phyloP scores from a whole-genome alignment of 2,113 vertebrate genomes.

The Mionectes macconnelli region DNA sequence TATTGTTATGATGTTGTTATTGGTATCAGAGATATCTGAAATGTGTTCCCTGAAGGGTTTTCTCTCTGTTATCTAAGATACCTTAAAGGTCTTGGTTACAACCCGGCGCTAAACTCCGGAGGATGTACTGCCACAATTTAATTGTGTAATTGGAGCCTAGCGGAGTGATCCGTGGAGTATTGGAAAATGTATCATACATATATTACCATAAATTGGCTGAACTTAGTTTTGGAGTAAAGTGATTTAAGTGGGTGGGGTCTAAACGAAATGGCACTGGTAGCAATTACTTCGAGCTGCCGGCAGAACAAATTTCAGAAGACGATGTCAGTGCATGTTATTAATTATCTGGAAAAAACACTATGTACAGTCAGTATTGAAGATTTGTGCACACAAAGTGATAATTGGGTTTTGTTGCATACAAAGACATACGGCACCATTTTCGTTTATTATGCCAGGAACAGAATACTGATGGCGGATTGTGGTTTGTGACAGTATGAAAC shows the following conservation, averaged over 20 bases:
- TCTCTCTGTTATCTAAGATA: neutral
- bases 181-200: neutral
- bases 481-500: neutral
- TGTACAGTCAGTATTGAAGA: neutral
- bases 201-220: neutral
- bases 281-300: neutral
- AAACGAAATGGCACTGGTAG: neutral
- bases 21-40: neutral
- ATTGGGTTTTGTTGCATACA: neutral
- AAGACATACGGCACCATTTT: neutral
- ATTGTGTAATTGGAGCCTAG: neutral
- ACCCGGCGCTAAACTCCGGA: accelerated
- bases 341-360: neutral
- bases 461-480: neutral
- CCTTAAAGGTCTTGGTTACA: neutral
- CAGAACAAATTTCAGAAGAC: neutral
- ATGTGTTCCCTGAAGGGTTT: neutral
- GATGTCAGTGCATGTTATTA: neutral
- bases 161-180: neutral
- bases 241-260: neutral
- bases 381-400: neutral
- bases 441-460: neutral
- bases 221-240: slow-evolving; percentile 15
- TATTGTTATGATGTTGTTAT: neutral
- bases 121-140: neutral